phyloP scores from a whole-genome alignment of 2,113 vertebrate genomes.

The Pseudorasbora parva region DNA sequence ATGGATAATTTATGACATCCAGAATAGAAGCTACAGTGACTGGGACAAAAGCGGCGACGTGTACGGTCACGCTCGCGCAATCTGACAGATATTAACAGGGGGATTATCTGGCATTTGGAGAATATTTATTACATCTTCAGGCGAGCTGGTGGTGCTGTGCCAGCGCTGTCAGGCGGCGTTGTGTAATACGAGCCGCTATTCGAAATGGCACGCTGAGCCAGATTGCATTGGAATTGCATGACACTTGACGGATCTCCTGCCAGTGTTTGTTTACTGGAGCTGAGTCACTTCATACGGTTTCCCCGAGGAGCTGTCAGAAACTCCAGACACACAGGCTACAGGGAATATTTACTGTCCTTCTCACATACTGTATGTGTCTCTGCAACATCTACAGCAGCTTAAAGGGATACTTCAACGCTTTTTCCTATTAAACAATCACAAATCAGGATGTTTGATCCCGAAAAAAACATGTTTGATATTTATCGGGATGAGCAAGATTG shows the following conservation, averaged over 20 bases:
- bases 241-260: conserved; percentile 34
- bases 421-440: too few relatives aligned
- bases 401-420: too few relatives aligned
- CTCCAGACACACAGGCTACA: conserved; percentile 24
- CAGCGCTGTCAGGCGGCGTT: conserved; percentile 79
- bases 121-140: conserved; percentile 58
- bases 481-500: too few relatives aligned
- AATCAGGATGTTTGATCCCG: too few relatives aligned
- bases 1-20: conserved; percentile 71
- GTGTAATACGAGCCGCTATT: conserved; percentile 11
- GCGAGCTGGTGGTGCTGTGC: conserved; percentile 48
- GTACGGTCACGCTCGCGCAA: background rate
- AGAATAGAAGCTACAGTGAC: conserved; percentile 58
- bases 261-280: conserved; percentile 50
- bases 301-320: conserved; percentile 40
- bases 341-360: background rate
- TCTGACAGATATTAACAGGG: background rate
- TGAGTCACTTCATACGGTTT: conserved; percentile 32
- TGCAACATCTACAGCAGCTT: too few relatives aligned
- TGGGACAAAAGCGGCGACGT: background rate
- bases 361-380: background rate
- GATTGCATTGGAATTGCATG: background rate
- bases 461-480: too few relatives aligned
- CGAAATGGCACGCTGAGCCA: background rate
- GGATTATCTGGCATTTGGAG: conserved; percentile 16